phyloP scores from a whole-genome alignment of 2,113 vertebrate genomes.

The Tetrao urogallus region DNA sequence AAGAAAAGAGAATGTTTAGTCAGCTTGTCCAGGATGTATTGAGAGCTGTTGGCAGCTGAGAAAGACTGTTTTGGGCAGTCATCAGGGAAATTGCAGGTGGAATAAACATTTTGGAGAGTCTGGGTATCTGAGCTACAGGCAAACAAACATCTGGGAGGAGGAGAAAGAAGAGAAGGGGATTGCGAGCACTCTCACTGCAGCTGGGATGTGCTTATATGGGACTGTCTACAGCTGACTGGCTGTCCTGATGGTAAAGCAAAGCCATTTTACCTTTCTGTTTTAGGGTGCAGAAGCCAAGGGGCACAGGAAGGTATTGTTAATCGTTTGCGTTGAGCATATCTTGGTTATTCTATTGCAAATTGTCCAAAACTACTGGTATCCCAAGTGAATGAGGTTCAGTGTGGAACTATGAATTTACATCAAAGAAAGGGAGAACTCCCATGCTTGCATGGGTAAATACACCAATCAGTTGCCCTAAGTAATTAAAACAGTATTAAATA shows the following conservation, averaged over 20 bases:
- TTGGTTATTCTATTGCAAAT: neutral
- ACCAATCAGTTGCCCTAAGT: neutral
- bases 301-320: neutral
- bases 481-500: neutral
- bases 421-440: neutral
- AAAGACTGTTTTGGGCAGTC: conserved; percentile 6
- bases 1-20: conserved; percentile 25
- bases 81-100: neutral
- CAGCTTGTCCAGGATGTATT: conserved; percentile 11
- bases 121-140: neutral
- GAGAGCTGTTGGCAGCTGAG: neutral
- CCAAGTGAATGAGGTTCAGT: neutral
- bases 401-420: neutral
- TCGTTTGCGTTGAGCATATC: neutral
- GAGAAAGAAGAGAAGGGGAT: neutral
- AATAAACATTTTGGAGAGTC: conserved; percentile 1
- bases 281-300: neutral
- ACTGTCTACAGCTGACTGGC: neutral
- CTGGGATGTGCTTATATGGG: neutral
- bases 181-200: neutral
- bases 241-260: conserved; percentile 5
- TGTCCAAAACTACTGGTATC: neutral
- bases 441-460: neutral
- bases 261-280: neutral
- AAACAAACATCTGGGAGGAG: neutral